A percentile compares a stretch with the other conserved stretches of the same genome.
Evolutionary conservation across 2,888 invertebrate species (phyloP).

Genomic region (Scaptomyza reducta): DNA sequence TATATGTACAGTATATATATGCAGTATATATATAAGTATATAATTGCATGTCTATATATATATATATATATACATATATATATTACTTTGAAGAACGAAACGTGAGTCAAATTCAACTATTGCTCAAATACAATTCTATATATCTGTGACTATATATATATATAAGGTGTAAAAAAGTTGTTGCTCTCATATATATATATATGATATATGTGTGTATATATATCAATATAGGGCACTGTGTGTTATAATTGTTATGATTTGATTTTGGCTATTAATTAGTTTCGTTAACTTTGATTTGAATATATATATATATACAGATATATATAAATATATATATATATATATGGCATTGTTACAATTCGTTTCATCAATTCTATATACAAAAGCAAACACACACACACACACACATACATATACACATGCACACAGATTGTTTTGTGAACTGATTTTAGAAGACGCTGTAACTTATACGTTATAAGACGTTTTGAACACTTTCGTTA

Average conservation of each 20-base stretch:
- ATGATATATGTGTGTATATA: constrained; percentile 14
- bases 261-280: constrained; percentile 27
- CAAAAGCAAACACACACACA: constrained; percentile 10
- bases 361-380: constrained; percentile 28
- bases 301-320: constrained; percentile 8
- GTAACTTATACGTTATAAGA: constrained; percentile 50
- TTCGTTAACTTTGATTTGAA: constrained; percentile 2
- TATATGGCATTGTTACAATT: constrained; percentile 40
- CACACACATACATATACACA: background rate
- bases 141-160: constrained; percentile 6
- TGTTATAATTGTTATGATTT: constrained; percentile 26
- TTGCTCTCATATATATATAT: constrained; percentile 10
- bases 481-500: constrained; percentile 74
- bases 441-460: constrained; percentile 39
- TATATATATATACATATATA: too few species aligned
- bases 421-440: constrained; percentile 29
- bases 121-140: constrained; percentile 55
- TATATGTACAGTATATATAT: background rate
- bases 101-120: constrained; percentile 42
- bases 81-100: constrained; percentile 2
- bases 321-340: constrained; percentile 3
- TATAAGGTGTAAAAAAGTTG: constrained; percentile 21
- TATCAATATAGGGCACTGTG: constrained; percentile 36
- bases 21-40: background rate
- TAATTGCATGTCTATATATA: background rate